These are phyloP conservation scores for Andricus quercusramuli DNA, from an alignment of 2,888 invertebrate genomes.

Conservation along the genomic window DNA sequence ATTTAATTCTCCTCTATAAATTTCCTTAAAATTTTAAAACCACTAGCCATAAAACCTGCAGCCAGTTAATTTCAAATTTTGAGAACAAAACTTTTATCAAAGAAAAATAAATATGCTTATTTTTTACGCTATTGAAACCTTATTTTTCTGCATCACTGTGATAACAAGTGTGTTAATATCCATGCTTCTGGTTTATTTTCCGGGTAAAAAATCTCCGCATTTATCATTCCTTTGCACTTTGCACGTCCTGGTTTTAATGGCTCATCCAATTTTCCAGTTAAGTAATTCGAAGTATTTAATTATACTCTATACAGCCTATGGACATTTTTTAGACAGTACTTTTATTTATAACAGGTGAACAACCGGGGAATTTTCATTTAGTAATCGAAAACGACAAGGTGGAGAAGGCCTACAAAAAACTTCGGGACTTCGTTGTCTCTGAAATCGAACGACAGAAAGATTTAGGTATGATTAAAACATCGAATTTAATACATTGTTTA, in stretches of 20 bases:
- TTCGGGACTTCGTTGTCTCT: slow-evolving; percentile 85
- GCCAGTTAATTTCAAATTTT: neutral
- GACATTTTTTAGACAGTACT: neutral
- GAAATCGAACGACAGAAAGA: slow-evolving; percentile 82
- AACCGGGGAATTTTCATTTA: slow-evolving; percentile 90
- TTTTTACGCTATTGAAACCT: neutral
- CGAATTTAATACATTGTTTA: too few relatives aligned
- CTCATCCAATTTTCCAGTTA: slow-evolving; percentile 3
- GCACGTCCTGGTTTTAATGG: slow-evolving; percentile 2
- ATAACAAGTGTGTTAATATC: slow-evolving; percentile 1
- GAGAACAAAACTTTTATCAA: neutral
- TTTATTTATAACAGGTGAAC: slow-evolving; percentile 77
- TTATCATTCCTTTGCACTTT: neutral
- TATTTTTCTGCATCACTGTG: neutral
- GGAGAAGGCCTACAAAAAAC: slow-evolving; percentile 88
- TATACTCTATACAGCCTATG: neutral
- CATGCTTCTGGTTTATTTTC: neutral
- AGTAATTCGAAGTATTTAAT: slow-evolving; percentile 13
- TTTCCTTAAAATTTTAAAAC: neutral
- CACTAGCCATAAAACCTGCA: too few relatives aligned
- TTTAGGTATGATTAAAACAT: slow-evolving; percentile 55
- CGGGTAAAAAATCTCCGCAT: neutral
- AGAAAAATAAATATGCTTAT: neutral
- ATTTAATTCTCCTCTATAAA: neutral
- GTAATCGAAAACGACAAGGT: slow-evolving; percentile 91